Base-by-base conservation (phyloP, 2,113 vertebrate species). In the Tiliqua scincoides region DNA sequence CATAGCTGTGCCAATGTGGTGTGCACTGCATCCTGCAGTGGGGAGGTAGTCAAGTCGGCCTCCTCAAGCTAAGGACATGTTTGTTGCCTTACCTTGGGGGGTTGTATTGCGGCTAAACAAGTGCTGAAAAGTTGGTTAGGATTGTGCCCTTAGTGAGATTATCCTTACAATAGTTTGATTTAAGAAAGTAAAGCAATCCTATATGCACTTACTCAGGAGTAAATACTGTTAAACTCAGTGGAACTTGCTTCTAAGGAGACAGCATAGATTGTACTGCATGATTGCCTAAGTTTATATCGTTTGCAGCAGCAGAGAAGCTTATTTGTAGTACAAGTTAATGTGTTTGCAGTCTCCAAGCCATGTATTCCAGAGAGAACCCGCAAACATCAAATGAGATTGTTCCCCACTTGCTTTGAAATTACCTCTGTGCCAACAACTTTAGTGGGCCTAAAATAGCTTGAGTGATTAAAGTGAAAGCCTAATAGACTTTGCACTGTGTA, bases 361-460 rank as follows among this genome's bases (percentile, higher is more conserved):
- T 81, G 30, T 81, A 48, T 68, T 54, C 63, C 10, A 20, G 79
- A 81, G 62, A 68, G 40, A 68, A 48, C 79, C 43, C 57, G 61
- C 57, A 82, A 48, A 82, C 35, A 52, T 52, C 79, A 82, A 68
- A n/a, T 43, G 68, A 30, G 30, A 52, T 68, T 68, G 68, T 68
- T 68, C 30, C 63, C 63, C 15, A 18, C 30, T 70, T 54, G 30
- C 43, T 82, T 67, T 52, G 27, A 82, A 82, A 82, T 82, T 81
- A 68, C 79, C 48, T 40, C 63, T 82, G 43, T 70, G 43, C 63
- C 27, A 82, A 43, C 63, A 81, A 80, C 37, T 80, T 80, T 70
- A 68, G n/a, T 68, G 43, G 48, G 63, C 20, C 79, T 68, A 65
- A 82, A 82, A 52, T 82, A 82, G 63, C 79, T 68, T 52, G 25